phyloP scores from a whole-genome alignment of 2,888 invertebrate genomes.

The Scaptomyza parva region DNA sequence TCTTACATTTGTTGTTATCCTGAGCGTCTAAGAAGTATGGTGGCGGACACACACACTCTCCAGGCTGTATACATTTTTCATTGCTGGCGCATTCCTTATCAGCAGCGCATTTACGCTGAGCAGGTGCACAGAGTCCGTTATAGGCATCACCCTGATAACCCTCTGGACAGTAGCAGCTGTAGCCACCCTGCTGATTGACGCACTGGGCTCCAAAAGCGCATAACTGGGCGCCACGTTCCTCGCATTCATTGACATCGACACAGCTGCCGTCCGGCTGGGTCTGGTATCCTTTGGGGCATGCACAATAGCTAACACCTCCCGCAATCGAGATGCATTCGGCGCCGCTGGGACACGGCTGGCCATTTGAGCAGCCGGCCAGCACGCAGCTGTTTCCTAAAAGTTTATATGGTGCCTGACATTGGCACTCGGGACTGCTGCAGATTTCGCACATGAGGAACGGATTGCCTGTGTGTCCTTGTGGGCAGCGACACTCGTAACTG shows the following conservation, averaged over 20 bases:
- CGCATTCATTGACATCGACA: conserved; percentile 92
- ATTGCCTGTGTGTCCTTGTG: conserved; percentile 94
- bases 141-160: conserved; percentile 93
- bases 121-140: conserved; percentile 92
- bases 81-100: conserved; percentile 94
- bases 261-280: conserved; percentile 92
- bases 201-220: conserved; percentile 96
- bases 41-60: conserved; percentile 95
- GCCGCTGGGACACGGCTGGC: conserved; percentile 92
- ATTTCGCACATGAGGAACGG: conserved; percentile 94
- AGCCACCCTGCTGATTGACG: conserved; percentile 91
- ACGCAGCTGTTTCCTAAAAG: conserved; percentile 93
- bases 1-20: conserved; percentile 94
- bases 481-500: conserved; percentile 96
- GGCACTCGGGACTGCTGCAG: conserved; percentile 92
- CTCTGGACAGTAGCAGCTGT: conserved; percentile 91
- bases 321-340: conserved; percentile 96
- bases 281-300: conserved; percentile 94
- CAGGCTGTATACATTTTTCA: conserved; percentile 96
- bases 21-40: conserved; percentile 94
- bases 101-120: conserved; percentile 92
- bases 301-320: conserved; percentile 96
- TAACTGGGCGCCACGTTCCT: conserved; percentile 88
- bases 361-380: conserved; percentile 92
- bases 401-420: conserved; percentile 95